Base-by-base conservation (phyloP, 2,797 vertebrate species). In the Salarias fasciatus region DNA sequence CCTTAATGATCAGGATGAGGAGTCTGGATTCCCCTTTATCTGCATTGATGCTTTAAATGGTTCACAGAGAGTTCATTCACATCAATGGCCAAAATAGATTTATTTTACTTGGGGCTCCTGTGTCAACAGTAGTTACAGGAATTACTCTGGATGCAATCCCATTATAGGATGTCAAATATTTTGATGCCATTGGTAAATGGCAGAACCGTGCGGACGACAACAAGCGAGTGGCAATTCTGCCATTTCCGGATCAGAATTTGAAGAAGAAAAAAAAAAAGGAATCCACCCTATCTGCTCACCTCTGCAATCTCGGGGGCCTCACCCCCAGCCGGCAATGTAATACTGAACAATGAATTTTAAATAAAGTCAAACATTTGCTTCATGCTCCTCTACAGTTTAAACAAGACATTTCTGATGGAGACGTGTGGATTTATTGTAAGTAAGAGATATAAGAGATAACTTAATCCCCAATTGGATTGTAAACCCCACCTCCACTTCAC, bases 301-400 rank as follows among this genome's bases (percentile, higher is more conserved):
- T 85, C 64, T 83, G 83, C 80, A 88, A 72, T 89, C 81, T 83
- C 78, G n/a, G 75, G 73, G 74, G 18, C 18, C 79, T 90, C 82
- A 83, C 79, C 85, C 80, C 79, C 53, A 81, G 68, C 69, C 3
- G 37, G 57, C 89, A 59, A 88, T 84, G 88, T 88, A 89, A 90
- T 87, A 79, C 87, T 81, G 80, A 83, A 90, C 91, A 92, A 92
- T 89, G 87, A 84, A 91, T 92, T 92, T 91, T 90, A 89, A 88
- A 92, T 86, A 79, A 93, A 92, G 90, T 92, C 92, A 93, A 94
- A 93, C 91, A 93, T 93, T 93, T 91, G 88, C 91, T 89, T 90
- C 85, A 84, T 83, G 88, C 87, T 84, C 82, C 72, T 89, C 84
- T 70, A 64, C 87, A 91, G 91, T 93, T 93, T 93, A 91, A 93